phyloP scores from a whole-genome alignment of 1,140 invertebrate genomes.

The Apis laboriosa region DNA sequence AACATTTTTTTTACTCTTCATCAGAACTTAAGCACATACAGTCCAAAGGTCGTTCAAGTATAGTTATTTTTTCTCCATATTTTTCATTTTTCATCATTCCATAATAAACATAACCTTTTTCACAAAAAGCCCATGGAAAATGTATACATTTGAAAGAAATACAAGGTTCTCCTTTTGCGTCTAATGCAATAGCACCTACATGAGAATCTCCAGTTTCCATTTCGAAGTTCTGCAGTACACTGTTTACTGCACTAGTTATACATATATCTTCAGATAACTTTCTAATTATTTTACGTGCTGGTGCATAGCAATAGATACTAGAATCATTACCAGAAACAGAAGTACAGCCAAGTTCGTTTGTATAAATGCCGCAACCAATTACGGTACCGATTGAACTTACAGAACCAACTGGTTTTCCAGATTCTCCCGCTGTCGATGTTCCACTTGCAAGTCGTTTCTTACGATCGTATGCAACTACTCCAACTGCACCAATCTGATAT shows the following conservation, averaged over 20 bases:
- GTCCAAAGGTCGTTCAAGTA: slow-evolving; percentile 57
- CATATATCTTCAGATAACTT: slow-evolving; percentile 21
- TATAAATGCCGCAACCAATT: slow-evolving; percentile 66
- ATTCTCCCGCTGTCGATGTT: slow-evolving; percentile 57
- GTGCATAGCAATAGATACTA: slow-evolving; percentile 56
- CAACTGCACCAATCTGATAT: slow-evolving; percentile 50
- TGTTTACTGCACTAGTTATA: slow-evolving; percentile 16
- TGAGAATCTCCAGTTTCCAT: slow-evolving; percentile 23
- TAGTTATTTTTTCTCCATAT: slow-evolving; percentile 50
- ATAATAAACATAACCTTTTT: slow-evolving; percentile 56
- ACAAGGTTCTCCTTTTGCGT: slow-evolving; percentile 37
- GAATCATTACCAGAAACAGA: slow-evolving; percentile 62
- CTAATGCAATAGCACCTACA: slow-evolving; percentile 57
- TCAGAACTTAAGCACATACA: slow-evolving; percentile 57
- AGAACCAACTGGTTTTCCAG: slow-evolving; percentile 41
- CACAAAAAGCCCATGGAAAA: slow-evolving; percentile 68
- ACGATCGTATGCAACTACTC: slow-evolving; percentile 60
- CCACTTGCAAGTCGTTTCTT: slow-evolving; percentile 57
- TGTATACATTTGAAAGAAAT: slow-evolving; percentile 51
- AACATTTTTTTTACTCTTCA: slow-evolving; percentile 4
- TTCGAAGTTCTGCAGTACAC: slow-evolving; percentile 50
- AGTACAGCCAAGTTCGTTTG: slow-evolving; percentile 46
- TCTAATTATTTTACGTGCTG: slow-evolving; percentile 53
- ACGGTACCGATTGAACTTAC: slow-evolving; percentile 58
- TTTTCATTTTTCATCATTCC: slow-evolving; percentile 55